Evolutionary conservation across 2,797 vertebrate species (phyloP), one percentile per base, ranked within the genome.

Genomic region (Hydrolagus colliei): DNA sequence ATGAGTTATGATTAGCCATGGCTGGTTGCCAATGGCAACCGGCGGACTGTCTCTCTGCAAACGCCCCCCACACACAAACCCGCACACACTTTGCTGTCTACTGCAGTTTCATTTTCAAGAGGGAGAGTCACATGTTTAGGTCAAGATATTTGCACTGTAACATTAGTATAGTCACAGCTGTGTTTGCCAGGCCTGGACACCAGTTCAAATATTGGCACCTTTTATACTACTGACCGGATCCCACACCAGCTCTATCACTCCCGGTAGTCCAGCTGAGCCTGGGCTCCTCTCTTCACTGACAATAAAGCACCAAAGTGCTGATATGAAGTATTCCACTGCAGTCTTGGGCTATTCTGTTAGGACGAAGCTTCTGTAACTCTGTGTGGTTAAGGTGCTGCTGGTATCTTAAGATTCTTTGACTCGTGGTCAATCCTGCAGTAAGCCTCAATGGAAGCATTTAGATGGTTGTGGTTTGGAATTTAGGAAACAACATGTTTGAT

Each of bases 131-230:
- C 75, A 0, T 91, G 92, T 91, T 92, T 92, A 92, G 92, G 91
- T 93, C 92, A 93, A 93, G 92, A 93, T 92, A 90, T 92, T 94
- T 92, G 92, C 92, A 91, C 91, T 91, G 93, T 94, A 94, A 93
- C 91, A 92, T 92, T 93, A 93, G 92, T 93, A 92, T 91, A 90
- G 91, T 93, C 92, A 92, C 93, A 95, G 93, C 93, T 95, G 93
- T 93, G 94, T 94, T 92, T 94, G 93, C 89, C 91, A 92, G 92
- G 93, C 91, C 90, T 91, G 89, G 91, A 91, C 90, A 91, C 92
- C 88, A 93, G 93, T 94, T 96, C 94, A 95, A 96, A 96, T 92
- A 95, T 93, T 92, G 90, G 91, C 91, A 91, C 27, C 65, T 32
- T 82, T 67, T 82, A 18, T 82, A 67, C 22, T 35, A 32, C 79